Evolutionary conservation across 2,888 invertebrate species (phyloP), one percentile per base, ranked within the genome.

Genomic region (Corythucha ciliata): DNA sequence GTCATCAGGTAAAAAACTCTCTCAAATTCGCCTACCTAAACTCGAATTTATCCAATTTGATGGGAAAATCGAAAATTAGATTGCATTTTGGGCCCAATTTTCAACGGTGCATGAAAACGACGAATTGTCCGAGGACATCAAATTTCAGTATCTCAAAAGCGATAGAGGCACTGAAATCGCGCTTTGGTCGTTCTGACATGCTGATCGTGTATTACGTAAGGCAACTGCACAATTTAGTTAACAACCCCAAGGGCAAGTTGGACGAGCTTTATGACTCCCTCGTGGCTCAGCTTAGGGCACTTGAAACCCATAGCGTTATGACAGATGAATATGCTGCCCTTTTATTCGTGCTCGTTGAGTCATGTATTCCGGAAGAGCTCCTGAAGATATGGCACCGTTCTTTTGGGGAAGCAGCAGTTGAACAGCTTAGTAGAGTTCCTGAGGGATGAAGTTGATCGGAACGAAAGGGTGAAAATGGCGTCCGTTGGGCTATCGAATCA

Each of bases 271-370:
- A 61, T 49, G 64, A 64, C 52, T 54, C 58, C 47, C 37, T 66
- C 6, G 61, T 63, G 32, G 57, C 62, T 7, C 60, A 63, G 33
- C 41, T 65, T 14, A 48, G 62, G 21, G 59, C 62, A 14, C 54
- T 64, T 24, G 60, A 60, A 16, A 61, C 59, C 12, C 51, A 63
- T 21, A 61, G 60, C 7, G 53, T 64, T 29, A 59, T 59, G 12
- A 48, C 57, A 2, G 61, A 63, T 22, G 62, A 59, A 14, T 61
- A 57, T 26, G 53, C 58, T 16, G 57, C 60, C 4, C 59, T 62
- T 58, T 47, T 64, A 7, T 63, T 59, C 46, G 65, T 64, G 6
- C 52, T 64, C 3, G 61, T 64, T 20, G 63, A 64, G 46, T 64
- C 63, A 1, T 58, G 60, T 54, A 40, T 65, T 14, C 64, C 63